Evolutionary conservation across 1,140 invertebrate genomes (phyloP).

Genomic region (Patella vulgata): DNA sequence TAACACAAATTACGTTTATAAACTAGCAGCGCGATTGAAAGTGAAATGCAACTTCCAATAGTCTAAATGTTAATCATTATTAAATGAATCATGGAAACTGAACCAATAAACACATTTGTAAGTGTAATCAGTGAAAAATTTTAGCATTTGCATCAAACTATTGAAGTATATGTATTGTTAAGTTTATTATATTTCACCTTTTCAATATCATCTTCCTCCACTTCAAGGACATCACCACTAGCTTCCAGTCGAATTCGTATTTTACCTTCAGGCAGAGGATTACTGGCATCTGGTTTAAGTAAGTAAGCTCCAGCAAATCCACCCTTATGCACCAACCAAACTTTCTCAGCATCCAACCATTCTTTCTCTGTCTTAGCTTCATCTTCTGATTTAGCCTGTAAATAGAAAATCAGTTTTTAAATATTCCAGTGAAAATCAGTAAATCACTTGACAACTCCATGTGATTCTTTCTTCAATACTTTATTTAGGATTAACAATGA

Average conservation of each 20-base stretch:
- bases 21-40: too few relatives aligned
- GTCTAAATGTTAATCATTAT: too few relatives aligned
- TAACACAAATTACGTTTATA: too few relatives aligned
- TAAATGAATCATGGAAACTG: too few relatives aligned
- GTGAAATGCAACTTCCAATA: too few relatives aligned
- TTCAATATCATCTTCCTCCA: slow-evolving; percentile 93
- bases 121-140: too few relatives aligned
- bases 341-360: slow-evolving; percentile 81
- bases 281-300: slow-evolving; percentile 67
- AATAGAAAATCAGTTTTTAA: slow-evolving; percentile 21
- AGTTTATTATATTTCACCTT: slow-evolving; percentile 69
- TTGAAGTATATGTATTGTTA: too few relatives aligned
- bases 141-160: too few relatives aligned
- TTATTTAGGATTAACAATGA: too few relatives aligned
- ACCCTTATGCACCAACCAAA: slow-evolving; percentile 90
- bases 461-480: too few relatives aligned
- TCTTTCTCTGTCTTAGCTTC: slow-evolving; percentile 81
- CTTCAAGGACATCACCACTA: slow-evolving; percentile 78
- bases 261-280: slow-evolving; percentile 71
- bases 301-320: slow-evolving; percentile 84
- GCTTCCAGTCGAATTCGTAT: slow-evolving; percentile 80
- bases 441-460: too few relatives aligned
- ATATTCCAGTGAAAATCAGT: neutral
- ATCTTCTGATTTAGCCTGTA: slow-evolving; percentile 83
- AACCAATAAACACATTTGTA: too few relatives aligned